Conservation (phyloP, 2,113 vertebrate genomes). For the Pavo muticus region DNA sequence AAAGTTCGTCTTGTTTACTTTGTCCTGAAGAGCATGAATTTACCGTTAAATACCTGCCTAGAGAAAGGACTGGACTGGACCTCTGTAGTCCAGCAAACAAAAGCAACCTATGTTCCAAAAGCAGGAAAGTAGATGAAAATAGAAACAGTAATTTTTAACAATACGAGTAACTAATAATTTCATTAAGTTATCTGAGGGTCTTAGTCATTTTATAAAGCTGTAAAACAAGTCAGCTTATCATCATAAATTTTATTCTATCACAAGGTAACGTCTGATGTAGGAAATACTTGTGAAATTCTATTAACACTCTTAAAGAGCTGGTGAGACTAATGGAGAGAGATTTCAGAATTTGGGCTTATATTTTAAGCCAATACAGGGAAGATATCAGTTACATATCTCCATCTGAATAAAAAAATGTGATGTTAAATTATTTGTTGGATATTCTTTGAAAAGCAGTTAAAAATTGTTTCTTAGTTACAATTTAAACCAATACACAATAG, state of each 20-base stretch:
- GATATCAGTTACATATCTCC: fast-evolving
- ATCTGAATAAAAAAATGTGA: not conserved
- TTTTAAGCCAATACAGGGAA: not conserved
- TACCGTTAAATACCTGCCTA: not conserved
- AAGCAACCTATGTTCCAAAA: not conserved
- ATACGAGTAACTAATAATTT: not conserved
- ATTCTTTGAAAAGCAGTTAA: not conserved
- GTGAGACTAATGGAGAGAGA: not conserved
- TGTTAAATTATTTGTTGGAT: not conserved
- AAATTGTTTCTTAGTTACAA: not conserved
- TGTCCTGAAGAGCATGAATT: not conserved
- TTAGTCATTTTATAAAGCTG: not conserved
- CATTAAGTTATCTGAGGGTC: not conserved
- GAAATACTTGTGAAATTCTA: not conserved
- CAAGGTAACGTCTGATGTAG: not conserved
- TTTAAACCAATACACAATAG: not conserved
- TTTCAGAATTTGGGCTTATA: not conserved
- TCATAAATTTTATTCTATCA: not conserved
- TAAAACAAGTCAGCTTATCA: not conserved
- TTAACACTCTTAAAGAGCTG: fast-evolving
- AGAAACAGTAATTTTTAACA: not conserved
- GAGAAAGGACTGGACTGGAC: too few relatives aligned
- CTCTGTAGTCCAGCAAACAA: not conserved
- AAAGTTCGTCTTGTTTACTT: not conserved
- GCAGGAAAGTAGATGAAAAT: not conserved